A percentile compares a stretch with the other conserved stretches of the same genome.
These are phyloP conservation scores for Pseudoatta argentina DNA, from an alignment of 1,140 invertebrate species.

Conservation along the genomic window DNA sequence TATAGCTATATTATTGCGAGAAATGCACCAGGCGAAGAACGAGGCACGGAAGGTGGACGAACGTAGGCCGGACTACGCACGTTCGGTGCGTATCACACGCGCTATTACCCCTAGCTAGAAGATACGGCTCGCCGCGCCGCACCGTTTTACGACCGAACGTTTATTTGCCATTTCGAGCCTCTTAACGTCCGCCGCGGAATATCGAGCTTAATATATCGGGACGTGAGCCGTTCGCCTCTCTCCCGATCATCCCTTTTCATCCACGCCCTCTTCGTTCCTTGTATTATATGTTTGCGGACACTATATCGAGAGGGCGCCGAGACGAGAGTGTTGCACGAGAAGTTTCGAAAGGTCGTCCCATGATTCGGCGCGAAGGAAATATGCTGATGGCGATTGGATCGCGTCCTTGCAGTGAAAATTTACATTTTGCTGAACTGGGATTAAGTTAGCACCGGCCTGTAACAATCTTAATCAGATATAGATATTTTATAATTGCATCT, in stretches of 20 bases:
- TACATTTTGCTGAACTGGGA: neutral
- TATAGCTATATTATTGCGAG: neutral
- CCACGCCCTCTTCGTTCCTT: constrained; percentile 25
- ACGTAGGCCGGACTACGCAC: constrained; percentile 26
- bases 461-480: neutral
- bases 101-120: constrained; percentile 80
- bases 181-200: constrained; percentile 76
- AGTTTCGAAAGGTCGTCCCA: constrained; percentile 14
- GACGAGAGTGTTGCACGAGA: constrained; percentile 15
- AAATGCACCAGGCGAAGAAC: neutral
- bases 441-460: neutral
- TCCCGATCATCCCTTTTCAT: constrained; percentile 1
- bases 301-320: neutral
- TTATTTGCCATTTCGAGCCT: constrained; percentile 83
- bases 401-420: constrained; percentile 29
- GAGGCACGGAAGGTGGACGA: constrained; percentile 11
- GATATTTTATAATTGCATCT: neutral
- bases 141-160: constrained; percentile 82
- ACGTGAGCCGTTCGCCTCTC: constrained; percentile 57
- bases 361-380: constrained; percentile 30
- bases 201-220: constrained; percentile 77
- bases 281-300: constrained; percentile 36
- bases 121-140: constrained; percentile 76
- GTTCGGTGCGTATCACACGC: constrained; percentile 75
- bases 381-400: constrained; percentile 18